Base-by-base conservation (phyloP, 2,113 vertebrate genomes). In the Conger conger region DNA sequence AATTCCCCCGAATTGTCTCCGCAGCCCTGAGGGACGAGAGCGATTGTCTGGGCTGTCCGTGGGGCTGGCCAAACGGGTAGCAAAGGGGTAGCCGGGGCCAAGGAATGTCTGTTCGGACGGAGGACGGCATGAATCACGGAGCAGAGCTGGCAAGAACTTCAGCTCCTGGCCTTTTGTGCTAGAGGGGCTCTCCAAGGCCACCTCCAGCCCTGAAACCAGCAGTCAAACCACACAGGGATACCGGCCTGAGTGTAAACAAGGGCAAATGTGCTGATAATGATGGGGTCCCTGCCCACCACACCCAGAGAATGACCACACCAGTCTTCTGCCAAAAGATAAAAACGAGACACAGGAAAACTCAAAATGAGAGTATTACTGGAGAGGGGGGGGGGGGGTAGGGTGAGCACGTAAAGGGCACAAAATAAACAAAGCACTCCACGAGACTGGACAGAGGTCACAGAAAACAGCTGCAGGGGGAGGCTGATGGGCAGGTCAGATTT, bases 381-480 rank as follows among this genome's bases (percentile, higher is more conserved):
- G 45, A 1, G 45, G 15, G 45, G 45, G 45, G 15, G 45, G 45
- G 45, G 15, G 45, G 45, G 45, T 13, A 1, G 27, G 35, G 5
- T n/a, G 42, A 16, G 54, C 73, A 85, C 33, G 17, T 87, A 27
- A 85, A 82, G 35, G 38, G 11, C 40, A 79, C 80, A 82, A 11
- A 38, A 79, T 23, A 63, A 68, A 57, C 20, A 27, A 53, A 9
- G n/a, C n/a, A n/a, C n/a, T 0, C 63, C 38, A 68, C n/a, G 38
- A 73, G 82, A 45, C 68, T 1, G 30, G 20, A 23, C 63, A 35
- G 37, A 27, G 16, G 27, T 53, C 42, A 40, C 38, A 33, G 16
- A 60, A 60, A 81, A 73, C 33, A n/a, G 27, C 27, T 27, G 27
- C 3, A 9, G 68, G 68, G 68, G 33, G 68, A n/a, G n/a, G 68